Percentiles rank a stretch among this genome's conserved stretches.
Conservation (phyloP, 2,888 invertebrate species). For the Eurytoma californica region DNA sequence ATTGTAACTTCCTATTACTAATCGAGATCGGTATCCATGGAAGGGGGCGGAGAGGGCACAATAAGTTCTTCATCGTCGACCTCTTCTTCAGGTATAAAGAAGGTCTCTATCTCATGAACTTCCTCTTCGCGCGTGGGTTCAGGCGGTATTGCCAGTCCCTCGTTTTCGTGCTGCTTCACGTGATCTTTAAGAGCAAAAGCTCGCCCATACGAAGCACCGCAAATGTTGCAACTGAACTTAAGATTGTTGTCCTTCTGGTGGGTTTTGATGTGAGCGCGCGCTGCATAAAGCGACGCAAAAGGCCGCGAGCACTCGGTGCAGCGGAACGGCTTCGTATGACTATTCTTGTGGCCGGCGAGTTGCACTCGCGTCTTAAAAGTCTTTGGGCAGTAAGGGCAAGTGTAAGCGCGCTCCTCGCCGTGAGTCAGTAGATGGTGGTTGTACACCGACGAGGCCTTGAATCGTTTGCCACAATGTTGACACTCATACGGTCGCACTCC, state of each 20-base stretch:
- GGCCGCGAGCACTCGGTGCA: slow-evolving; percentile 85
- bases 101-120: slow-evolving; percentile 67
- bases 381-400: slow-evolving; percentile 86
- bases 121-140: slow-evolving; percentile 71
- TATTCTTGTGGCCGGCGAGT: slow-evolving; percentile 87
- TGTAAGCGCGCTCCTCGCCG: slow-evolving; percentile 85
- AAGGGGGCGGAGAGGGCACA: slow-evolving; percentile 60
- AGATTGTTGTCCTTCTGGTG: slow-evolving; percentile 83
- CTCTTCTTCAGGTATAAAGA: slow-evolving; percentile 64
- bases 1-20: no score
- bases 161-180: slow-evolving; percentile 80
- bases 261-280: slow-evolving; percentile 85
- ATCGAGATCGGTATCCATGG: not conserved
- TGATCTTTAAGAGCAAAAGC: slow-evolving; percentile 86
- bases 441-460: slow-evolving; percentile 88
- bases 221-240: slow-evolving; percentile 82
- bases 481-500: slow-evolving; percentile 87
- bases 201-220: slow-evolving; percentile 87
- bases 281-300: slow-evolving; percentile 86
- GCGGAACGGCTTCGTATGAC: slow-evolving; percentile 87
- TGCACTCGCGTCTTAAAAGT: slow-evolving; percentile 89
- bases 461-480: slow-evolving; percentile 83
- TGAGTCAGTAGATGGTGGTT: slow-evolving; percentile 87
- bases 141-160: slow-evolving; percentile 67
- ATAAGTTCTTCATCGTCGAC: slow-evolving; percentile 63